Percentiles rank a stretch among this genome's conserved stretches.
Evolutionary conservation across 1,140 invertebrate species (phyloP).

Genomic region (Conopomorpha cramerella): DNA sequence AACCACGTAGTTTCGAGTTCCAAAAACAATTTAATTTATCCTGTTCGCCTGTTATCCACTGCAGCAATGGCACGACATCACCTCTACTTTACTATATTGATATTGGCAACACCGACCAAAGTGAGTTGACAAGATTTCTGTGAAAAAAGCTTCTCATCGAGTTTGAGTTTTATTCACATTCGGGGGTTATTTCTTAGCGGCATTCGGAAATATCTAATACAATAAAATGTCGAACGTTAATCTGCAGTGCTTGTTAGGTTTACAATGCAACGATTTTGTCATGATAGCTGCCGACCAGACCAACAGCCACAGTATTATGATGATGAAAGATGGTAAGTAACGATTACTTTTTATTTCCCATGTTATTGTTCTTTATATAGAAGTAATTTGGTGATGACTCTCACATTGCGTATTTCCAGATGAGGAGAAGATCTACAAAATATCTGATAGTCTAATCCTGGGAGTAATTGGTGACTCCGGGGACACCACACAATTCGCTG

Average conservation of each 20-base stretch:
- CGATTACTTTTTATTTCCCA: slow-evolving; percentile 6
- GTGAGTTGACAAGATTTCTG: slow-evolving; percentile 40
- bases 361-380: slow-evolving; percentile 6
- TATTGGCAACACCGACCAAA: slow-evolving; percentile 1
- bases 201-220: too few species aligned
- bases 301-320: slow-evolving; percentile 85
- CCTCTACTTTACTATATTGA: too few species aligned
- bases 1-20: too few species aligned
- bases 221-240: slow-evolving; percentile 52
- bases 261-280: slow-evolving; percentile 92
- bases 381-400: too few species aligned
- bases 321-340: slow-evolving; percentile 88
- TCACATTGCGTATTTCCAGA: too few species aligned
- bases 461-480: slow-evolving; percentile 92
- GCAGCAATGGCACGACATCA: too few species aligned
- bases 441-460: slow-evolving; percentile 92
- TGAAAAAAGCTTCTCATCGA: too few species aligned
- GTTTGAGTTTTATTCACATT: too few species aligned
- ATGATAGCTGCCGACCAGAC: slow-evolving; percentile 91
- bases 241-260: slow-evolving; percentile 92
- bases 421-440: slow-evolving; percentile 91
- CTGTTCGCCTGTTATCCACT: too few species aligned
- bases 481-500: slow-evolving; percentile 96
- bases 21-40: too few species aligned
- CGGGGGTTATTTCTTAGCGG: too few species aligned